Conservation (phyloP, 2,888 invertebrate species). For the Ptychoptera albimana region DNA sequence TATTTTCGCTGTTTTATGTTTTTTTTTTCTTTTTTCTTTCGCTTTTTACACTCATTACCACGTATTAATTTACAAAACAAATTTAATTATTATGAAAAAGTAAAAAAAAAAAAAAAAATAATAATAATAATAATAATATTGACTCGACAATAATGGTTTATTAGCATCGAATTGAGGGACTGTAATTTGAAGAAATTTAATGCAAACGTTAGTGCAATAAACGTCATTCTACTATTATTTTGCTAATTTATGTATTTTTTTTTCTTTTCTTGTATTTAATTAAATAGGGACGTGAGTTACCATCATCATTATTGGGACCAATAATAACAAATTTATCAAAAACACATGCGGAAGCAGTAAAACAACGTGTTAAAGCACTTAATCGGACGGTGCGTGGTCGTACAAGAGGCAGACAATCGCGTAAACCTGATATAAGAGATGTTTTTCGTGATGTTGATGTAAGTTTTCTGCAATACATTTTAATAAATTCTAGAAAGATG, state of each 20-base stretch:
- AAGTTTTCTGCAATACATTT: slow-evolving; percentile 15
- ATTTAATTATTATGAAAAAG: too few relatives aligned
- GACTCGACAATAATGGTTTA: too few relatives aligned
- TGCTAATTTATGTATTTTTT: background rate
- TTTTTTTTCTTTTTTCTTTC: too few relatives aligned
- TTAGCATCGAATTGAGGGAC: too few relatives aligned
- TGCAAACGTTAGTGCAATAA: too few relatives aligned
- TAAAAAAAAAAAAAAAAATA: too few relatives aligned
- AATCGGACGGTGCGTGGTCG: slow-evolving; percentile 54
- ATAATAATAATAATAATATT: too few relatives aligned
- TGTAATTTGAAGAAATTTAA: too few relatives aligned
- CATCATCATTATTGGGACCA: slow-evolving; percentile 37
- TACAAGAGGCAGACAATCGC: slow-evolving; percentile 39
- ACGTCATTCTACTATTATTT: slow-evolving; percentile 17
- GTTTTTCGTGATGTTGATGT: slow-evolving; percentile 73
- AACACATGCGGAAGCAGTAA: slow-evolving; percentile 56
- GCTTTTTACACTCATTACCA: too few relatives aligned
- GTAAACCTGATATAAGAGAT: slow-evolving; percentile 67
- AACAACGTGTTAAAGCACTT: slow-evolving; percentile 50
- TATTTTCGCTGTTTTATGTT: too few relatives aligned
- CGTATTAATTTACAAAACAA: too few relatives aligned
- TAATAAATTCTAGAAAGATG: background rate
- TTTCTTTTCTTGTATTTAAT: background rate
- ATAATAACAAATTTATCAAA: slow-evolving; percentile 38
- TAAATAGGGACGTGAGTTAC: slow-evolving; percentile 33